A percentile compares a stretch with the other conserved stretches of the same genome.
Evolutionary conservation across 2,113 vertebrate species (phyloP).

Genomic region (Lycaon pictus): DNA sequence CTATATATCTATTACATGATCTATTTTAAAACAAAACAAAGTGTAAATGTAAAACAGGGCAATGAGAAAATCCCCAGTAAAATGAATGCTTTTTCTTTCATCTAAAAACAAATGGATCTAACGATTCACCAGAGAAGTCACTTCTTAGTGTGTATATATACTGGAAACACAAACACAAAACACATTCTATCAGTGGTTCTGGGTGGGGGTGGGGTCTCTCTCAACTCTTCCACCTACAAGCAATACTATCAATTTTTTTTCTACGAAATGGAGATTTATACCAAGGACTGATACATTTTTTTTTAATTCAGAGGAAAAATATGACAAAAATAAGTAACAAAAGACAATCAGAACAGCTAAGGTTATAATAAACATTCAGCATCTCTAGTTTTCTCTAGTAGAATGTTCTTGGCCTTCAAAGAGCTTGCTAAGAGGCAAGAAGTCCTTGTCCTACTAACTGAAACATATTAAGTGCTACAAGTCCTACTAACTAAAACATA

Average conservation of each 20-base stretch:
- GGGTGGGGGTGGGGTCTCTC: neutral
- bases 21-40: slow-evolving; percentile 22
- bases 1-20: neutral
- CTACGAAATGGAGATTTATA: neutral
- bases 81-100: slow-evolving; percentile 11
- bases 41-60: neutral
- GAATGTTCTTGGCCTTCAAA: neutral
- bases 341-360: neutral
- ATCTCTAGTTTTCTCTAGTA: neutral
- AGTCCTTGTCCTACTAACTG: neutral
- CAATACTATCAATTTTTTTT: neutral
- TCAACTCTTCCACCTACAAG: slow-evolving; percentile 28
- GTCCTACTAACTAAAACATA: neutral
- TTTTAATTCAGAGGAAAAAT: neutral
- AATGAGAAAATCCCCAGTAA: neutral
- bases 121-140: neutral
- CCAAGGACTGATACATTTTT: neutral
- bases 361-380: neutral
- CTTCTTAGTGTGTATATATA: neutral
- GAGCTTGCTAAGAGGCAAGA: neutral
- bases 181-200: neutral
- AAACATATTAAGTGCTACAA: neutral
- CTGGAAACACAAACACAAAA: neutral
- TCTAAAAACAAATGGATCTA: neutral
- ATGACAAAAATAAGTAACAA: slow-evolving; percentile 2